Conservation (phyloP, 2,888 invertebrate genomes). For the Automeris io region DNA sequence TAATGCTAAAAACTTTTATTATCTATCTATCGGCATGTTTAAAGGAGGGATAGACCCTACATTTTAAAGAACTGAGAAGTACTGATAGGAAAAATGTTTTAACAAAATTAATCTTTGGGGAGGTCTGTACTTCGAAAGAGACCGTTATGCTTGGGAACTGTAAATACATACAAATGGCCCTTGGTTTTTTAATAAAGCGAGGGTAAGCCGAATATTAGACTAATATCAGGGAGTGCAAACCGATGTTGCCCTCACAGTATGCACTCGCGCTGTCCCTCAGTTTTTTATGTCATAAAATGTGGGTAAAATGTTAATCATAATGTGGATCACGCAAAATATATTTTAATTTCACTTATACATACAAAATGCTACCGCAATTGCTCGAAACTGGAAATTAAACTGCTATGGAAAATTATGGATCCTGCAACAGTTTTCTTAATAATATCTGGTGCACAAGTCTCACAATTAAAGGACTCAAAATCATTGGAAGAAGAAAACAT, state of each 20-base stretch:
- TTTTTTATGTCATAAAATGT: slow-evolving; percentile 53
- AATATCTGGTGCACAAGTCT: no score
- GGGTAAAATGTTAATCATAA: slow-evolving; percentile 27
- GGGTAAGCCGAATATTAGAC: slow-evolving; percentile 72
- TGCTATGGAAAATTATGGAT: no score
- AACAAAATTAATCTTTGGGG: slow-evolving; percentile 68
- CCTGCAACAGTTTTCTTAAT: no score
- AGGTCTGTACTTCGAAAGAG: slow-evolving; percentile 53
- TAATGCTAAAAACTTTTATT: background rate
- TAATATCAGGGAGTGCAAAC: slow-evolving; percentile 74
- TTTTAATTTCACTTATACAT: no score
- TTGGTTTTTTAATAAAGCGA: slow-evolving; percentile 72
- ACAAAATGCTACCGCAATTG: no score
- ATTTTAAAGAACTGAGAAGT: background rate
- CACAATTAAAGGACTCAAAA: no score
- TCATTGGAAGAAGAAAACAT: no score
- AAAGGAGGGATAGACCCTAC: background rate
- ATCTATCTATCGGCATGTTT: background rate
- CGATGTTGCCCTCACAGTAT: slow-evolving; percentile 61
- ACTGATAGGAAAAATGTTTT: slow-evolving; percentile 51
- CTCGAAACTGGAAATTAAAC: no score
- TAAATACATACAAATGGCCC: slow-evolving; percentile 73
- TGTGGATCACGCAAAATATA: slow-evolving; percentile 23
- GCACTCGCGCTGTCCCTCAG: slow-evolving; percentile 37
- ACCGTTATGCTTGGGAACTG: slow-evolving; percentile 45